Percentiles rank a stretch among this genome's conserved stretches.
These are phyloP conservation scores for Mormyrus hasselquistii DNA, from an alignment of 2,797 vertebrate species.

Conservation along the genomic window DNA sequence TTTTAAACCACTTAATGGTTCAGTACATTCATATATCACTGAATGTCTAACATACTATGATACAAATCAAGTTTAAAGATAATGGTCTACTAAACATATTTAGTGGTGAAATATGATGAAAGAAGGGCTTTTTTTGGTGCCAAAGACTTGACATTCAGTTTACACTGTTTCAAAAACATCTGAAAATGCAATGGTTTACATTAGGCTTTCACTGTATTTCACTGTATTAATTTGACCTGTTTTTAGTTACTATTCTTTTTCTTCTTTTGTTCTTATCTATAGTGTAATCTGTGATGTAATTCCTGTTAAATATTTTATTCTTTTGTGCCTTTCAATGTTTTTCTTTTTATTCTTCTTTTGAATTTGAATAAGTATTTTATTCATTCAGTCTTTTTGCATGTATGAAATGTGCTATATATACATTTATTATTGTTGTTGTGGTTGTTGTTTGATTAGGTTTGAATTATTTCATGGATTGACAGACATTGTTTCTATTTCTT, in stretches of 20 bases:
- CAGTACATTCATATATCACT: background rate
- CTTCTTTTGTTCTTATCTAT: background rate
- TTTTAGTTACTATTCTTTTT: background rate
- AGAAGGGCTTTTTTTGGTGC: background rate
- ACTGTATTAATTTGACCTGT: background rate
- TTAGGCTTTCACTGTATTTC: background rate
- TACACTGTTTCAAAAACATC: background rate
- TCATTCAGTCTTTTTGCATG: background rate
- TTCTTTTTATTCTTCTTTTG: background rate
- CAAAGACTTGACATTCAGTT: background rate
- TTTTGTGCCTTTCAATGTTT: background rate
- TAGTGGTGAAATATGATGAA: background rate
- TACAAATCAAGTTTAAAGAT: background rate
- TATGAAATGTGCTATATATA: background rate
- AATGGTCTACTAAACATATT: background rate
- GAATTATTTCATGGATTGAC: background rate
- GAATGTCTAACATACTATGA: background rate
- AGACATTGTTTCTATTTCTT: background rate
- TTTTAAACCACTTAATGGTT: background rate
- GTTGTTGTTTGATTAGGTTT: background rate
- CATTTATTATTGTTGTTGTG: background rate
- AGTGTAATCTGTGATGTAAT: background rate
- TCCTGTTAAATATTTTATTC: background rate
- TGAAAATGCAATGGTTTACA: background rate
- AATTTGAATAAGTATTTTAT: background rate